Conservation (phyloP, 2,888 invertebrate genomes). For the Sesia bembeciformis region DNA sequence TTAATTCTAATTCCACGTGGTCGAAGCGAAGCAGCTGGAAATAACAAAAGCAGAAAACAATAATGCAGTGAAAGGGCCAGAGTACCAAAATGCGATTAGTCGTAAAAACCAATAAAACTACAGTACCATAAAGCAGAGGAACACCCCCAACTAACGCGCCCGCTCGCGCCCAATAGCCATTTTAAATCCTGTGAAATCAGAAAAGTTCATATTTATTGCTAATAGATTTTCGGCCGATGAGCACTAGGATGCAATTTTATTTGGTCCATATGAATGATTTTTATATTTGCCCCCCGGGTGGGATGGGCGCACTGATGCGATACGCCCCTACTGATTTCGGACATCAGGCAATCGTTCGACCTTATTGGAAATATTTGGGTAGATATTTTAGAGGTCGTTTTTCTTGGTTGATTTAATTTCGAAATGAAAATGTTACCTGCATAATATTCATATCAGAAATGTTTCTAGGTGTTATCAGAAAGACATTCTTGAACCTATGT, state of each 20-base stretch:
- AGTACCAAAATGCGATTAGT: conserved; percentile 24
- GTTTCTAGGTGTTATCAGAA: too few species aligned
- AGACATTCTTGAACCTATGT: too few species aligned
- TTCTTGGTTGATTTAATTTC: conserved; percentile 29
- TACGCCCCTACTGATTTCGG: conserved; percentile 49
- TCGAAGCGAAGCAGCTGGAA: too few species aligned
- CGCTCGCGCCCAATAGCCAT: conserved; percentile 33
- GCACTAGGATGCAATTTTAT: conserved; percentile 72
- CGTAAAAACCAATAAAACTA: conserved; percentile 46
- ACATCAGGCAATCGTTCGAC: conserved; percentile 43
- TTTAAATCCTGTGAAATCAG: conserved; percentile 71
- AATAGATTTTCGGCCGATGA: conserved; percentile 71
- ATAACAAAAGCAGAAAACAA: too few species aligned
- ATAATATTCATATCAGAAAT: too few species aligned
- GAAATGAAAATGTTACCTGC: background rate
- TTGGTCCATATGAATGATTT: conserved; percentile 73
- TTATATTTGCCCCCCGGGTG: conserved; percentile 62
- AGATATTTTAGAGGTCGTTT: conserved; percentile 31
- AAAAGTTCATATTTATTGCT: conserved; percentile 75
- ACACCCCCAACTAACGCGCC: conserved; percentile 34
- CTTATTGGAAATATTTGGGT: conserved; percentile 26
- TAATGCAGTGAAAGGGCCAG: too few species aligned
- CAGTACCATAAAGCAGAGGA: conserved; percentile 54
- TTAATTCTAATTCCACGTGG: too few species aligned
- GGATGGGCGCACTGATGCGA: conserved; percentile 34